Conservation (phyloP, 2,113 vertebrate genomes). For the Synodontis membranacea region DNA sequence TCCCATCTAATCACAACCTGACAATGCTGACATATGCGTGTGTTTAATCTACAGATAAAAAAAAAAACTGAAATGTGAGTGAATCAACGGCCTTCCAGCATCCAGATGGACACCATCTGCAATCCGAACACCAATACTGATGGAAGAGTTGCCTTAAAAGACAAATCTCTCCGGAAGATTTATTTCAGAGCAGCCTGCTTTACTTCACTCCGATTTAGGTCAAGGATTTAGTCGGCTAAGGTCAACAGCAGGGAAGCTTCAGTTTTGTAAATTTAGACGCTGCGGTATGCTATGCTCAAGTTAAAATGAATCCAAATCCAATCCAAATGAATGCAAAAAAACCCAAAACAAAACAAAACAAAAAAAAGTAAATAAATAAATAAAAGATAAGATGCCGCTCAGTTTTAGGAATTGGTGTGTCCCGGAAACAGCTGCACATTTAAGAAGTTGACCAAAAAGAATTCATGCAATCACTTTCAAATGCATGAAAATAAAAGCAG, state of each 20-base stretch:
- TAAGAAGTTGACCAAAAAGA: not conserved
- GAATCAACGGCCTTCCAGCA: not conserved
- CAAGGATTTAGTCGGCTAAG: not conserved
- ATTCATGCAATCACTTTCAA: not conserved
- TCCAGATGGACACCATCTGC: conserved; percentile 38
- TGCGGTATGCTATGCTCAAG: not conserved
- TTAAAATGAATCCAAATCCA: not conserved
- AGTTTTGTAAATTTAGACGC: not conserved
- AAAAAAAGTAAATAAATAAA: no score
- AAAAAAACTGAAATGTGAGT: not conserved
- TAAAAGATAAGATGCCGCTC: not conserved
- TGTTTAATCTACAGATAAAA: not conserved
- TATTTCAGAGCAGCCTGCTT: not conserved
- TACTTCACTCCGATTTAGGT: not conserved
- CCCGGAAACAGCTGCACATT: not conserved
- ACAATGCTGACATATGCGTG: not conserved
- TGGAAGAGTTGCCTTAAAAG: conserved; percentile 46
- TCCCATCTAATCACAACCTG: not conserved
- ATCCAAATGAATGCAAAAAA: not conserved
- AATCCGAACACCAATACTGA: conserved; percentile 37
- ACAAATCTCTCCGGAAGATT: not conserved
- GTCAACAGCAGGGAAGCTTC: not conserved
- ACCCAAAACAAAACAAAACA: no score
- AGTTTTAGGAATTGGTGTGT: not conserved
- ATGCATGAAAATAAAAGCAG: not conserved